Evolutionary conservation across 2,113 vertebrate genomes (phyloP), one percentile per base, ranked within the genome.

Genomic region (Microtus montanus): DNA sequence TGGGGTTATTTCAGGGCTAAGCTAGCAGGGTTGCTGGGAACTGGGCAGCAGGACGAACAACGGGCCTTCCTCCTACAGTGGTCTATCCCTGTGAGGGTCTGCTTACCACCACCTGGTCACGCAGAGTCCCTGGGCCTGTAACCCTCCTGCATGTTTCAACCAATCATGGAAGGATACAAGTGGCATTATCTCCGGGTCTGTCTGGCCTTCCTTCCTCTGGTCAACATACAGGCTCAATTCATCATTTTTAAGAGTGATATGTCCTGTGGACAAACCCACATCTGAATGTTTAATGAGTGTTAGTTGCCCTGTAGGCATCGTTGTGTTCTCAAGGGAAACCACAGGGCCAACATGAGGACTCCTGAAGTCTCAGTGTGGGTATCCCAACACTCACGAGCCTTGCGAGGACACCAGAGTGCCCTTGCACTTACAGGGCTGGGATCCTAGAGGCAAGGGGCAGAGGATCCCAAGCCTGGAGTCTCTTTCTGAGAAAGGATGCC

Each of bases 291-390:
- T 26, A 30, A 49, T 3, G 33, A 84, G 66, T 44, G n/a, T 38
- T 35, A 41, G 3, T 5, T 0, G 1, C 0, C 8, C 33, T 10
- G 33, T 47, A 5, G 3, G 33, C 22, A 24, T 2, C 35, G 7
- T 26, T 61, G 14, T 52, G 20, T 28, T 24, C 30, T 47, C 0
- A 14, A 26, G 91, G 63, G 82, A 33, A 2, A 13, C 74, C 38
- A 5, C 49, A 0, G 0, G 2, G 11, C 35, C 0, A n/a, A 6
- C 24, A 4, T 24, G 0, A 14, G 0, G 2, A 22, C 54, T 74
- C 49, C 9, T 0, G 3, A 22, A 3, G 0, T 6, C 35, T 22
- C 58, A 64, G 61, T 84, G 58, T 44, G 24, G 58, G 26, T 44
- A 30, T 70, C 30, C 44, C n/a, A 30, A 24, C 30, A 70, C 33